Conservation (phyloP, 92 coral and sea anemone genomes). For the Ricordea florida region DNA sequence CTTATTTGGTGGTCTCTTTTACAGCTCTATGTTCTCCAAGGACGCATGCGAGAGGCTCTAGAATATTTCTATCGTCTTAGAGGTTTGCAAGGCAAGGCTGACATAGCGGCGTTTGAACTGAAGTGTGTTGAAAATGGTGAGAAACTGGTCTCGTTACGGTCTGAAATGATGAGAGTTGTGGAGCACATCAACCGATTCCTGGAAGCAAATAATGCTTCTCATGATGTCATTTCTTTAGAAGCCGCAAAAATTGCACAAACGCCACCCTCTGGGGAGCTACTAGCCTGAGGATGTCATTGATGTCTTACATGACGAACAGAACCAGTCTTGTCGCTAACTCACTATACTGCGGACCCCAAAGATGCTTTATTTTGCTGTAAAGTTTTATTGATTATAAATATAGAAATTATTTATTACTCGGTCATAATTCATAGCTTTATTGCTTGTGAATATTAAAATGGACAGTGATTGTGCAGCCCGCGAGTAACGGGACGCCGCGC, state of each 20-base stretch:
- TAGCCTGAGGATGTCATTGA: neutral
- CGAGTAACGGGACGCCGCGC: too few species aligned
- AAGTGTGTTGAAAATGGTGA: constrained; percentile 82
- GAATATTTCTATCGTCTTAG: constrained; percentile 88
- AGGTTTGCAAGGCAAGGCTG: constrained; percentile 84
- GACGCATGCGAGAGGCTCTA: constrained; percentile 89
- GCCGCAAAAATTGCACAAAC: constrained; percentile 79
- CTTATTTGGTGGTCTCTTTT: neutral
- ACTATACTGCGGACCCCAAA: too few species aligned
- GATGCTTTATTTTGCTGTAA: too few species aligned
- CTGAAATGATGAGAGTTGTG: constrained; percentile 86
- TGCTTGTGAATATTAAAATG: too few species aligned
- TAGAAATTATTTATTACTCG: too few species aligned
- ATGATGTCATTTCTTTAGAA: constrained; percentile 79
- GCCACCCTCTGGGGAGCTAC: constrained; percentile 33
- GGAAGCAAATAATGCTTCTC: constrained; percentile 90
- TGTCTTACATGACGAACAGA: too few species aligned
- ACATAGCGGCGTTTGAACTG: constrained; percentile 83
- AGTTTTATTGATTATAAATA: too few species aligned
- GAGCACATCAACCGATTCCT: constrained; percentile 88
- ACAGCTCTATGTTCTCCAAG: constrained; percentile 85
- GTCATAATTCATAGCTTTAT: too few species aligned
- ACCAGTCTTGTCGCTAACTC: too few species aligned
- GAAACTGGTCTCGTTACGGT: constrained; percentile 67
- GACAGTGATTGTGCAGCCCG: too few species aligned